Conservation (phyloP, 2,888 invertebrate genomes). For the Iselma pallidipennis region DNA sequence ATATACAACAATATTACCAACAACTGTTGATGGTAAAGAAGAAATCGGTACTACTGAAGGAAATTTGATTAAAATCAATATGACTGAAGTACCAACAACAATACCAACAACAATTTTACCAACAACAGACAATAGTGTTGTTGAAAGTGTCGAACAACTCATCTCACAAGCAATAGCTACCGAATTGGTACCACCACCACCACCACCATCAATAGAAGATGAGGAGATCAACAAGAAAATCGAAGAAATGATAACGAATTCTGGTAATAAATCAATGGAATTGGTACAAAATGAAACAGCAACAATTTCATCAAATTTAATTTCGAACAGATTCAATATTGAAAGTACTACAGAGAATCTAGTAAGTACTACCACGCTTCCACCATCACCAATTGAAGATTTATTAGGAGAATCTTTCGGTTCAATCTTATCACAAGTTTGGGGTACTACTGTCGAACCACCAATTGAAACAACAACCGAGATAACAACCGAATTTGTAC, state of each 20-base stretch:
- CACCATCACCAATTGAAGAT: slow-evolving; percentile 1
- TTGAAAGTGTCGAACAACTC: slow-evolving; percentile 48
- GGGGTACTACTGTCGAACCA: slow-evolving; percentile 19
- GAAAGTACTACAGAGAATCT: slow-evolving; percentile 18
- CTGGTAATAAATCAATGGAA: slow-evolving; percentile 35
- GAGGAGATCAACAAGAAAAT: slow-evolving; percentile 33
- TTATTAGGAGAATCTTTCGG: slow-evolving; percentile 39
- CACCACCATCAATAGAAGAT: slow-evolving; percentile 27
- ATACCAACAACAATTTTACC: slow-evolving; percentile 3
- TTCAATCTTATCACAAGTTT: slow-evolving; percentile 45
- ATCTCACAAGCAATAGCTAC: slow-evolving; percentile 43
- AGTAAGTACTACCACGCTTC: slow-evolving; percentile 3
- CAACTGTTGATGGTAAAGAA: slow-evolving; percentile 21
- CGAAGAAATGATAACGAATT: slow-evolving; percentile 34
- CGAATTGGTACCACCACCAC: slow-evolving; percentile 1
- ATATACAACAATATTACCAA: slow-evolving; percentile 17
- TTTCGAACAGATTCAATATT: slow-evolving; percentile 19
- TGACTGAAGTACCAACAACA: slow-evolving; percentile 7
- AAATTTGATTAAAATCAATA: slow-evolving; percentile 17
- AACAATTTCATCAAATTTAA: slow-evolving; percentile 35
- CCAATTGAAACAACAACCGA: slow-evolving; percentile 23
- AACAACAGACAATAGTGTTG: slow-evolving; percentile 43
- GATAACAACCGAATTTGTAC: slow-evolving; percentile 7
- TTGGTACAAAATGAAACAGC: slow-evolving; percentile 38
- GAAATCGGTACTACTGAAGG: slow-evolving; percentile 17